A percentile compares a stretch with the other conserved stretches of the same genome.
Conservation (phyloP, 2,797 vertebrate genomes). For the Ambastaia sidthimunki region DNA sequence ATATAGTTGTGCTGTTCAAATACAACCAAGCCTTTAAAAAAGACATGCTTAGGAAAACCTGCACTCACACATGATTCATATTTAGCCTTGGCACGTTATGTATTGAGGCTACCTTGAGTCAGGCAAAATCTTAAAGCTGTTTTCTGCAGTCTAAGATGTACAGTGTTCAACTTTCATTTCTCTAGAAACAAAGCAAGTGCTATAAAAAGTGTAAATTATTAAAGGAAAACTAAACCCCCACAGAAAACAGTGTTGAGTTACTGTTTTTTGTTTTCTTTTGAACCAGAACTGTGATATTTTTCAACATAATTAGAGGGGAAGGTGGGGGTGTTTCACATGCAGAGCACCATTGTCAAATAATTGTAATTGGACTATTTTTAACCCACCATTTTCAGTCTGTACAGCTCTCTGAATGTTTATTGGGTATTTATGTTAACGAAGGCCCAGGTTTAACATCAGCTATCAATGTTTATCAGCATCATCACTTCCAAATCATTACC, state of each 20-base stretch:
- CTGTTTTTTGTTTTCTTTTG: constrained; percentile 52
- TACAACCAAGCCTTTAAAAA: too few species aligned
- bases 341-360: constrained; percentile 70
- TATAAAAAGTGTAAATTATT: constrained; percentile 53
- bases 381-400: constrained; percentile 64
- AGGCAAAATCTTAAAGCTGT: constrained; percentile 7
- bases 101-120: constrained; percentile 17
- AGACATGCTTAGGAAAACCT: not conserved
- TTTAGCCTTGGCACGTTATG: constrained; percentile 11
- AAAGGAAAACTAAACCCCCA: constrained; percentile 42
- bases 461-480: constrained; percentile 76
- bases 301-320: constrained; percentile 57
- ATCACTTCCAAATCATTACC: constrained; percentile 63
- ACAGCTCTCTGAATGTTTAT: constrained; percentile 74
- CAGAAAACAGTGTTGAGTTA: constrained; percentile 38
- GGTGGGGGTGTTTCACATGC: constrained; percentile 68
- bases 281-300: constrained; percentile 56
- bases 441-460: constrained; percentile 72
- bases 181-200: constrained; percentile 36
- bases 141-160: constrained; percentile 36
- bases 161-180: constrained; percentile 13
- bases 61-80: not conserved
- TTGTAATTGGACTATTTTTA: constrained; percentile 81
- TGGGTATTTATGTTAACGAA: constrained; percentile 71
- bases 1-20: not conserved